Conservation (phyloP, 1,140 invertebrate species). For the Homarus americanus region DNA sequence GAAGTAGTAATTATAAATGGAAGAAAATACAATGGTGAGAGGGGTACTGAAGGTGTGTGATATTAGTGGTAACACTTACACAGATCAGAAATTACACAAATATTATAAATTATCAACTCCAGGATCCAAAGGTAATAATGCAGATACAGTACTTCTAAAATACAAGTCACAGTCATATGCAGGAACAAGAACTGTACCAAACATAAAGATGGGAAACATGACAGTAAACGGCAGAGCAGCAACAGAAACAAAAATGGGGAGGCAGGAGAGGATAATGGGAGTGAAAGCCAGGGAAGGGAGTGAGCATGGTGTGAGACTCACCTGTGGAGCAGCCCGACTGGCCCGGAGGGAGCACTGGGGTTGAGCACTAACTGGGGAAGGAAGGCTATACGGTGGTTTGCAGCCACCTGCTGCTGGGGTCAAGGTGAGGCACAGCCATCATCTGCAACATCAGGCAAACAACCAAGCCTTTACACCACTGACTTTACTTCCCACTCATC, state of each 20-base stretch:
- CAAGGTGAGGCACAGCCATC: constrained; percentile 61
- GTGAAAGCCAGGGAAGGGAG: constrained; percentile 27
- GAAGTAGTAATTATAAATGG: too few species aligned
- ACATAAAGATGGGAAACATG: neutral
- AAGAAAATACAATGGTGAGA: neutral
- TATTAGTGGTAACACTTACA: neutral
- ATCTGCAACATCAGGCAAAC: constrained; percentile 71
- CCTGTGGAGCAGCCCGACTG: constrained; percentile 45
- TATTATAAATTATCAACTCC: neutral
- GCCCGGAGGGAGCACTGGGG: constrained; percentile 37
- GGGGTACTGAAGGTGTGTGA: neutral
- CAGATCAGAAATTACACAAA: neutral
- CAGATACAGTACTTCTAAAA: too few species aligned
- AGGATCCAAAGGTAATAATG: neutral
- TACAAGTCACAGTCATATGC: neutral
- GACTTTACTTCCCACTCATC: constrained; percentile 34
- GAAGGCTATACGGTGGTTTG: constrained; percentile 70
- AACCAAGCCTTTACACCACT: constrained; percentile 63
- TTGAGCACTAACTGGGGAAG: constrained; percentile 53
- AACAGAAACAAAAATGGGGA: neutral
- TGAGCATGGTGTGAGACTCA: constrained; percentile 43
- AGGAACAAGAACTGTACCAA: neutral
- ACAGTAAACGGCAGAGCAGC: neutral
- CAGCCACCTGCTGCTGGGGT: constrained; percentile 61
- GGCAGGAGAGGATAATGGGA: constrained; percentile 1